A percentile compares a stretch with the other conserved stretches of the same genome.
These are phyloP conservation scores for Melanotus villosus DNA, from an alignment of 2,888 invertebrate species.

Conservation along the genomic window DNA sequence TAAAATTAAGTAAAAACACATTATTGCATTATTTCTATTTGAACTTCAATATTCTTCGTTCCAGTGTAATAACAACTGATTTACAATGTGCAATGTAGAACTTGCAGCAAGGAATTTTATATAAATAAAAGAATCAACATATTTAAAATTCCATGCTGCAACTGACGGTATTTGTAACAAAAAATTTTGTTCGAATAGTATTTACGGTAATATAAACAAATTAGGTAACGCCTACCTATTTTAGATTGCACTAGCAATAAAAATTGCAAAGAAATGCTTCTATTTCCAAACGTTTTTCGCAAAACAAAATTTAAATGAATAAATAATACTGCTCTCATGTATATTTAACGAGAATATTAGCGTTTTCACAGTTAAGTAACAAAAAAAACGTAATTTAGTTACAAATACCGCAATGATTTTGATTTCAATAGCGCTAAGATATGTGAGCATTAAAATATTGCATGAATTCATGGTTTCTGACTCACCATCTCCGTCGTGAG, in stretches of 20 bases:
- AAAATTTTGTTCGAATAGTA: slow-evolving; percentile 9
- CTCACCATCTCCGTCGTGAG: slow-evolving; percentile 90
- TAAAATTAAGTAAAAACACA: not conserved
- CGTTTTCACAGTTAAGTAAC: too few relatives aligned
- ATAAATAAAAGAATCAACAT: not conserved
- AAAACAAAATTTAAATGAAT: not conserved
- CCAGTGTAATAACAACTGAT: slow-evolving; percentile 66
- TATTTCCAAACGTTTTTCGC: not conserved
- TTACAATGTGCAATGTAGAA: slow-evolving; percentile 57
- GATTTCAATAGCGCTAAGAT: slow-evolving; percentile 19
- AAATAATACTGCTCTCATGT: too few relatives aligned
- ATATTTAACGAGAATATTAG: too few relatives aligned
- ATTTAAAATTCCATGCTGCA: not conserved
- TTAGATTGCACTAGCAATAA: too few relatives aligned
- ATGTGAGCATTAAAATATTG: slow-evolving; percentile 36
- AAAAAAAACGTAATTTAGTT: too few relatives aligned
- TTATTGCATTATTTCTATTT: not conserved
- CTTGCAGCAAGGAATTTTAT: not conserved
- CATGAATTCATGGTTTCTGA: slow-evolving; percentile 60
- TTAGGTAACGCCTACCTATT: too few relatives aligned
- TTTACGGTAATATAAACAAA: not conserved
- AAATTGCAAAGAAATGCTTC: too few relatives aligned
- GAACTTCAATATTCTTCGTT: slow-evolving; percentile 38
- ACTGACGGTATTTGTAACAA: slow-evolving; percentile 35
- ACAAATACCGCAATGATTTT: slow-evolving; percentile 25